phyloP scores from a whole-genome alignment of 1,140 invertebrate genomes.

The Drosophila miranda region DNA sequence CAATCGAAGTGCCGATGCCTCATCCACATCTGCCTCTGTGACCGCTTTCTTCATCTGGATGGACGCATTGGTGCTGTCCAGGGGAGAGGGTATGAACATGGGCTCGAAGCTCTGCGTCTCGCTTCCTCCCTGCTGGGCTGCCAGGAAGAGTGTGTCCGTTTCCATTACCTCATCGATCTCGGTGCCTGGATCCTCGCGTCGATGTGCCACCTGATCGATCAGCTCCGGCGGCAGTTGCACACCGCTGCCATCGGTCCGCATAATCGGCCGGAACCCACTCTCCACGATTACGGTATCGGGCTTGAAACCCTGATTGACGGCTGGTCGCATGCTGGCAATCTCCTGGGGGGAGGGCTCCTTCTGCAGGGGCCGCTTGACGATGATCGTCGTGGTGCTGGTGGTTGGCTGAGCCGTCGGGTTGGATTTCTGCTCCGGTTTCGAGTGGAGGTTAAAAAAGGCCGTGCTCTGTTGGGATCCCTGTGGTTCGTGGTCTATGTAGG shows the following conservation, averaged over 20 bases:
- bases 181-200: constrained; percentile 83
- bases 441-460: constrained; percentile 22
- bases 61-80: constrained; percentile 83
- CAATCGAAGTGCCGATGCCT: constrained; percentile 47
- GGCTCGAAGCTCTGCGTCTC: constrained; percentile 87
- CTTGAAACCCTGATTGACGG: constrained; percentile 89
- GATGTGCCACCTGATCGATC: constrained; percentile 83
- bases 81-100: constrained; percentile 89
- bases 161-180: constrained; percentile 83
- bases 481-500: constrained; percentile 63
- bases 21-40: neutral
- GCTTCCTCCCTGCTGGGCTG: constrained; percentile 78
- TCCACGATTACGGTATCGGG: constrained; percentile 91
- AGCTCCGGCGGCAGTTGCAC: constrained; percentile 82
- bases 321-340: constrained; percentile 83
- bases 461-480: constrained; percentile 51
- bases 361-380: constrained; percentile 69
- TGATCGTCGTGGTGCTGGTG: constrained; percentile 18
- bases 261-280: constrained; percentile 91
- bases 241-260: constrained; percentile 83
- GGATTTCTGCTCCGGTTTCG: constrained; percentile 41
- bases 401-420: neutral
- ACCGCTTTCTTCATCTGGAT: constrained; percentile 79
- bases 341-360: constrained; percentile 83
- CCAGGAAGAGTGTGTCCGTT: constrained; percentile 77